A percentile compares a stretch with the other conserved stretches of the same genome.
These are phyloP conservation scores for Nyleta sp. DNA, from an alignment of 2,888 invertebrate genomes.

Conservation along the genomic window DNA sequence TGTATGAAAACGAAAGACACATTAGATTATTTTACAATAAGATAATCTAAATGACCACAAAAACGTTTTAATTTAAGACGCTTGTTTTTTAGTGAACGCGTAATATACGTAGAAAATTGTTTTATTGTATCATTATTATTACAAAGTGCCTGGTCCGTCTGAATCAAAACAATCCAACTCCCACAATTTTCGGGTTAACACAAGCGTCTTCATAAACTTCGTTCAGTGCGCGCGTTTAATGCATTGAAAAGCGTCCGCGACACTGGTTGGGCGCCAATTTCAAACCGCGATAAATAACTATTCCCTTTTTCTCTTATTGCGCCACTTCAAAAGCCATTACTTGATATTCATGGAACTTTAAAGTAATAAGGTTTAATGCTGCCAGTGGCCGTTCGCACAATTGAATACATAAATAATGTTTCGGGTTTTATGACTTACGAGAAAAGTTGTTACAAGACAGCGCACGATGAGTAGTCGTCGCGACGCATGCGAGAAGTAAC, in stretches of 20 bases:
- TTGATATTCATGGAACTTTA: conserved; percentile 54
- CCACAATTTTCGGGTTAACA: too few species aligned
- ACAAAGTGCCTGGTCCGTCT: too few species aligned
- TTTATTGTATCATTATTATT: too few species aligned
- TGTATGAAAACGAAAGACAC: too few species aligned
- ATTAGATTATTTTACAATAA: too few species aligned
- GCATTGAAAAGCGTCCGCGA: conserved; percentile 14
- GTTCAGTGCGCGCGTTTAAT: background rate
- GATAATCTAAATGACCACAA: too few species aligned
- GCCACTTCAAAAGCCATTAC: conserved; percentile 51
- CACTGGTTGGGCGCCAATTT: conserved; percentile 39
- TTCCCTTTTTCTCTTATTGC: conserved; percentile 25
- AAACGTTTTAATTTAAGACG: too few species aligned
- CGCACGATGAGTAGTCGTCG: conserved; percentile 55
- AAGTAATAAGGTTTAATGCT: conserved; percentile 47
- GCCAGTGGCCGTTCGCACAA: conserved; percentile 48
- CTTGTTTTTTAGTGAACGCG: too few species aligned
- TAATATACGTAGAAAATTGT: too few species aligned
- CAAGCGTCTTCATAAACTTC: too few species aligned
- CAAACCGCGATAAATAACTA: conserved; percentile 38
- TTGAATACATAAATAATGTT: conserved; percentile 57
- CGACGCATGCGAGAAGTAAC: conserved; percentile 67
- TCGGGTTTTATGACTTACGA: conserved; percentile 44
- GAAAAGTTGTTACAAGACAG: conserved; percentile 52
- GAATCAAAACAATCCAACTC: too few species aligned